These are phyloP conservation scores for Syngnathoides biaculeatus DNA, from an alignment of 2,113 vertebrate genomes.

Conservation along the genomic window DNA sequence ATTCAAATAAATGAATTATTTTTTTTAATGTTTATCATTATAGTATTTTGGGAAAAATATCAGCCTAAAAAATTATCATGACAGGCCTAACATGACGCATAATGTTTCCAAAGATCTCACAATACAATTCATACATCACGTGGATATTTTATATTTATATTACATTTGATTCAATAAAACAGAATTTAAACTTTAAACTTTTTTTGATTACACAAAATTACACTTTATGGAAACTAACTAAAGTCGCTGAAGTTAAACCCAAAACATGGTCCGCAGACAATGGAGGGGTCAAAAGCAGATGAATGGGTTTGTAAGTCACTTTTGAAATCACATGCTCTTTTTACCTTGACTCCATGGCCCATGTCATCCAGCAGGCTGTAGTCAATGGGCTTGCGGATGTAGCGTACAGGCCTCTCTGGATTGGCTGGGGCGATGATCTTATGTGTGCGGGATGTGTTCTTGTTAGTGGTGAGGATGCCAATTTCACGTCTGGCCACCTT, in stretches of 20 bases:
- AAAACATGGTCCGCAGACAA: neutral
- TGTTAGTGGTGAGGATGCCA: conserved; percentile 98
- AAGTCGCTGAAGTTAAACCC: neutral
- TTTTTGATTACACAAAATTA: neutral
- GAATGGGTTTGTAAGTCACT: neutral
- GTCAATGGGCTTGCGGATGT: conserved; percentile 98
- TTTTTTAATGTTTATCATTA: no score
- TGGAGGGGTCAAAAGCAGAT: neutral
- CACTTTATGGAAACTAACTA: neutral
- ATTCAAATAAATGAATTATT: no score
- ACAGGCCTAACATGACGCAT: no score
- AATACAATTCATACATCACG: no score
- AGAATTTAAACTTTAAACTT: neutral
- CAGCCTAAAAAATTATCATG: no score
- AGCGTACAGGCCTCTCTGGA: conserved; percentile 95
- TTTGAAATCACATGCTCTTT: neutral
- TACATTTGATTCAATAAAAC: no score
- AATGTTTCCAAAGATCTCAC: no score
- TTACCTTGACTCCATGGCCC: conserved; percentile 98
- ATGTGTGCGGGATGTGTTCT: conserved; percentile 98
- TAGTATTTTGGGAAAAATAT: no score
- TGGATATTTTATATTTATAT: no score
- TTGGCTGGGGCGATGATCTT: conserved; percentile 99
- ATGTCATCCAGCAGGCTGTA: conserved; percentile 98
- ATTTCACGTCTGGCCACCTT: conserved; percentile 98